Conservation (phyloP, 92 coral and sea anemone species). For the Galaxea fascicularis region DNA sequence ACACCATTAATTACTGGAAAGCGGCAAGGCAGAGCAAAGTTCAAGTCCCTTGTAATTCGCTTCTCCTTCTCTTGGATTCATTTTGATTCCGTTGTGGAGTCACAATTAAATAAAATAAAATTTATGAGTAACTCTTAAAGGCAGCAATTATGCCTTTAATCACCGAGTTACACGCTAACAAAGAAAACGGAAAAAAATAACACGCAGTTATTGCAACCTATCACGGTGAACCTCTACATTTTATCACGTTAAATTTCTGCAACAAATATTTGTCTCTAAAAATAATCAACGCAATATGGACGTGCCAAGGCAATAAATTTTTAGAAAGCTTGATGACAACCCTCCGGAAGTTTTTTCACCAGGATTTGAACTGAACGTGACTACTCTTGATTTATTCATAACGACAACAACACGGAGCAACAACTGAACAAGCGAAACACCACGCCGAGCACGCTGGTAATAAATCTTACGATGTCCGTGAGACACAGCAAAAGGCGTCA, state of each 20-base stretch:
- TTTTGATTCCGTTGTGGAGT: neutral
- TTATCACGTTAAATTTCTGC: neutral
- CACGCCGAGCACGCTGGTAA: neutral
- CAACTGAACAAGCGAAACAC: neutral
- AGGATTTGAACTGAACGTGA: neutral
- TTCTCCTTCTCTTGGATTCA: no score
- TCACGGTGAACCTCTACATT: neutral
- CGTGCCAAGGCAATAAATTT: constrained; percentile 1
- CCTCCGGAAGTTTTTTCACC: constrained; percentile 30
- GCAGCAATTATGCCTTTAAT: no score
- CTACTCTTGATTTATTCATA: neutral
- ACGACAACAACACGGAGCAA: neutral
- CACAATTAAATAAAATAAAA: no score
- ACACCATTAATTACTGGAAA: no score
- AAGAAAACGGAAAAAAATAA: no score
- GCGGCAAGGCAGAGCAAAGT: no score
- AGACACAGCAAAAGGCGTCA: neutral
- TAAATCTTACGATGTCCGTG: neutral
- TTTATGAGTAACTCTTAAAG: neutral
- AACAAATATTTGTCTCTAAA: neutral
- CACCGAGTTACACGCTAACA: no score
- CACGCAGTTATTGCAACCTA: no score
- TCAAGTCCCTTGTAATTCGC: no score
- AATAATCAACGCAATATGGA: neutral
- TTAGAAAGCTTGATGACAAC: neutral